These are phyloP conservation scores for Isaurus tuberculatus DNA, from an alignment of 92 coral and sea anemone genomes.

Conservation along the genomic window DNA sequence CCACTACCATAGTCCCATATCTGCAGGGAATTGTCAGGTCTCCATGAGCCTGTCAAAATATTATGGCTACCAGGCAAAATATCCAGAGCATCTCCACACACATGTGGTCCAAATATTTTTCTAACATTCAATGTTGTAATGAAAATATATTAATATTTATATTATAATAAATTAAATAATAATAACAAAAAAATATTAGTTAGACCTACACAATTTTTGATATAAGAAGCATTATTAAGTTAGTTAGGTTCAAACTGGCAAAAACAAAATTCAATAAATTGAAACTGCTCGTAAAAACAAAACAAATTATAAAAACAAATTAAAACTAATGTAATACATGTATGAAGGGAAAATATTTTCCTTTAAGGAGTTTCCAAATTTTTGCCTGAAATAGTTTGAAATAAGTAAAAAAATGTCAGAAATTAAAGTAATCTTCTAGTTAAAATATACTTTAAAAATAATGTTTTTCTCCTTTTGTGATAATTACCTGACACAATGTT, in stretches of 20 bases:
- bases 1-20: conserved; percentile 93
- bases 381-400: too few relatives aligned
- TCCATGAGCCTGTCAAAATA: conserved; percentile 95
- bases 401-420: too few relatives aligned
- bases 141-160: not conserved
- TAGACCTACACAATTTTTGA: not conserved
- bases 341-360: too few relatives aligned
- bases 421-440: not conserved
- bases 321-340: too few relatives aligned
- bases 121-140: conserved; percentile 50
- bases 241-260: too few relatives aligned
- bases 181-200: not conserved
- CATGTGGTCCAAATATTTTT: conserved; percentile 96
- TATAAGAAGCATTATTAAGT: too few relatives aligned
- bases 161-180: not conserved
- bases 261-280: too few relatives aligned
- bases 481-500: conserved; percentile 85
- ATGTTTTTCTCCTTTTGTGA: not conserved
- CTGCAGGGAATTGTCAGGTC: conserved; percentile 87
- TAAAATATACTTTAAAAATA: not conserved
- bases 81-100: conserved; percentile 98
- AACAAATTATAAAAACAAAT: too few relatives aligned
- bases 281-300: too few relatives aligned
- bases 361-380: too few relatives aligned
- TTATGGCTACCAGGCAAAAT: conserved; percentile 69